Base-by-base conservation (phyloP, 1,140 invertebrate species). In the Chymomyza costata region DNA sequence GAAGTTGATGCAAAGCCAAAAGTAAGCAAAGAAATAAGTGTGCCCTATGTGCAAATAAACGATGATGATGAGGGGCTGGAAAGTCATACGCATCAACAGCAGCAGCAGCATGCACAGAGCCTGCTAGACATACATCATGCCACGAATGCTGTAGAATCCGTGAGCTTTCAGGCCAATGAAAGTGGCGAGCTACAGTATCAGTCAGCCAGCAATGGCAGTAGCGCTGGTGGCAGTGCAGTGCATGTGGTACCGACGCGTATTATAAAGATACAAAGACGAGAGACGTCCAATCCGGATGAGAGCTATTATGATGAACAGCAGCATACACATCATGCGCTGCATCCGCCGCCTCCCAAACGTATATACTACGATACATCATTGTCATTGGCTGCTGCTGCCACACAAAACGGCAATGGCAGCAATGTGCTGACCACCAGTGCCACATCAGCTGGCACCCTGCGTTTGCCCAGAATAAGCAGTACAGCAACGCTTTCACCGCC, bases 241-340 rank as follows among this genome's bases (percentile, higher is more conserved):
- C 82, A 81, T 11, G 65, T 73, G 1, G 41, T 82, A 16, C 71
- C 82, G 10, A 63, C 82, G 1, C 63, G 82, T 15, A 81, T 84
- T 17, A 76, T 84, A 1, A 84, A 84, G 39, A 71, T 84, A 19
- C 82, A 80, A 21, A 48, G 69, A 13, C 49, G 82, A 3, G 74
- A 84, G 6, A 66, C 80, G 3, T 34, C 55, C 13, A 41, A 30
- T 2, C 65, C 67, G 6, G 67, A 74, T 6, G 80, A 78, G 6
- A 52, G 60, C 1, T 68, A 67, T 30, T 81, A 69, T 7, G 64
- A 82, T 1, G 69, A 82, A 1, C 57, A 63, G 15, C 32, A 43
- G 8, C 41, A 68, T 3, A 66, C 54, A 10, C 61, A 71, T 14
- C 69, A 78, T 11, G 18, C 59, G 3, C 70, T 65, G 37, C 57